phyloP scores from a whole-genome alignment of 2,797 vertebrate species.

The Taenioides sp. region DNA sequence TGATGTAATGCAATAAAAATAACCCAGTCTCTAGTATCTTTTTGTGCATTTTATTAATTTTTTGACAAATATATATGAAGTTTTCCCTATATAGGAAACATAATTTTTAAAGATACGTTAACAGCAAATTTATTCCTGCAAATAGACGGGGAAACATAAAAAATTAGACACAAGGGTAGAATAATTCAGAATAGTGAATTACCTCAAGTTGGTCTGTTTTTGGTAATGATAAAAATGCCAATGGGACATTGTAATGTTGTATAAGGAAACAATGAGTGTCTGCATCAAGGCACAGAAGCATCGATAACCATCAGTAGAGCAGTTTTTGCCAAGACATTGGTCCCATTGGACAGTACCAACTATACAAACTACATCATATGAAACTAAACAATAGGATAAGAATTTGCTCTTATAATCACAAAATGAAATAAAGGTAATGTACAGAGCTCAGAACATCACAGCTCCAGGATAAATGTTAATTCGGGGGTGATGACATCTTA shows the following conservation, averaged over 20 bases:
- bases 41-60: slow-evolving; percentile 81
- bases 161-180: slow-evolving; percentile 63
- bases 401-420: slow-evolving; percentile 54
- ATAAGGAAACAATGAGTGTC: slow-evolving; percentile 69
- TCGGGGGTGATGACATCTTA: slow-evolving; percentile 54
- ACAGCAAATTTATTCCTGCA: slow-evolving; percentile 79
- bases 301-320: slow-evolving; percentile 69
- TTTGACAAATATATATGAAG: slow-evolving; percentile 86
- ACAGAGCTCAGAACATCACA: slow-evolving; percentile 64
- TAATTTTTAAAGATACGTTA: slow-evolving; percentile 79
- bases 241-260: slow-evolving; percentile 68
- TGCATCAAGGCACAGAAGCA: slow-evolving; percentile 85
- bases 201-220: slow-evolving; percentile 54
- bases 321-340: slow-evolving; percentile 76
- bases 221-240: slow-evolving; percentile 62
- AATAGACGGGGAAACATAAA: slow-evolving; percentile 69
- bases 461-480: slow-evolving; percentile 62
- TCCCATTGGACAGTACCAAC: slow-evolving; percentile 79
- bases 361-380: slow-evolving; percentile 73
- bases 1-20: not conserved
- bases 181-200: slow-evolving; percentile 56
- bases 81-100: slow-evolving; percentile 77
- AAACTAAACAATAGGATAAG: slow-evolving; percentile 46
- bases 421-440: slow-evolving; percentile 74
- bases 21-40: slow-evolving; percentile 39